Base-by-base conservation (phyloP, 2,888 invertebrate species). In the Phymatocera aterrima region DNA sequence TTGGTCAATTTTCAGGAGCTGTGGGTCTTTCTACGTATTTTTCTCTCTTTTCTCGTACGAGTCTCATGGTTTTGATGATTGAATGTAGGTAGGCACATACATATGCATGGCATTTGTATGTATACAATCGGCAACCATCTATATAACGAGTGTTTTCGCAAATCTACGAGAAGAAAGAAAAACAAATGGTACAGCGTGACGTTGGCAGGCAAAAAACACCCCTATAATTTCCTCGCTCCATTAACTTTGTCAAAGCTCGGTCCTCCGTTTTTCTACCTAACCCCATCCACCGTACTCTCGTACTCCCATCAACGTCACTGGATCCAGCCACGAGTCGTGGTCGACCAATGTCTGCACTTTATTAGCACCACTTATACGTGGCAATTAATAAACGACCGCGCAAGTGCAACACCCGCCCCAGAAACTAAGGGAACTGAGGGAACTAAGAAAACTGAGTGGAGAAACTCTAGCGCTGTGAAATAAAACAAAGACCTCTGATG, bases 161-260 rank as follows among this genome's bases (percentile, higher is more conserved):
- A 54, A 75, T 75, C 75, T n/a, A n/a, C 75, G 57, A 57, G 57
- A 57, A 75, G 57, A 75, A 75, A 54, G 57, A 57, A 60, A 75
- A 75, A 75, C 54, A 75, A 75, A 75, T 75, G 75, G 54, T 37
- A n/a, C n/a, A 75, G 60, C 75, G 57, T 75, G 75, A 75, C 75
- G 75, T 75, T 75, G 75, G 75, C 75, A 60, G 75, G 75, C 75
- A 75, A 75, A 75, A 72, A 75, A 75, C 75, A 60, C 54, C 75
- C 75, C 75, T 75, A 75, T 75, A 75, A 75, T 75, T 75, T 75
- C 57, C 40, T 60, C 75, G 75, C 75, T 75, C 75, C 75, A 75
- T 75, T 75, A 75, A 75, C 57, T 75, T 75, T 75, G 75, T 75
- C 75, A 75, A 75, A 75, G 75, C 75, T 43, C 57, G 75, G 37